These are phyloP conservation scores for Carcinoscorpius rotundicauda DNA, from an alignment of 1,140 invertebrate species.

Conservation along the genomic window DNA sequence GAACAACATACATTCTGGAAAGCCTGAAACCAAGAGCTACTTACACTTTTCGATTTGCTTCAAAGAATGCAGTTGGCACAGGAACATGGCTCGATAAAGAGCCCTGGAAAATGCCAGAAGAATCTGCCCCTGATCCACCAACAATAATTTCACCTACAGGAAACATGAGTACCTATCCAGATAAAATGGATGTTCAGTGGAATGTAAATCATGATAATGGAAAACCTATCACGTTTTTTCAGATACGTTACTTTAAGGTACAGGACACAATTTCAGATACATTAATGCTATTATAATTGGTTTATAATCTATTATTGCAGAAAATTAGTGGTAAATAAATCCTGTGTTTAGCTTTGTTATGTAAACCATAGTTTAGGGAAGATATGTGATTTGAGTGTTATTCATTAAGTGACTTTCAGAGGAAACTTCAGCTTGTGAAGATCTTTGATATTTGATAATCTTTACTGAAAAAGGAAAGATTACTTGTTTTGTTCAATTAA, in stretches of 20 bases:
- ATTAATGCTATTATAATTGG: too few species aligned
- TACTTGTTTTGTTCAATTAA: too few species aligned
- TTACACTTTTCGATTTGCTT: constrained; percentile 73
- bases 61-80: constrained; percentile 64
- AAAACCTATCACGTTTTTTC: constrained; percentile 66
- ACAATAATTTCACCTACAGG: constrained; percentile 16
- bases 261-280: too few species aligned
- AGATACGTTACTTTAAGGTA: constrained; percentile 59
- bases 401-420: too few species aligned
- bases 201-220: constrained; percentile 70
- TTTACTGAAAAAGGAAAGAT: too few species aligned
- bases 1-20: constrained; percentile 47
- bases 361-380: too few species aligned
- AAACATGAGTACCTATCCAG: constrained; percentile 44
- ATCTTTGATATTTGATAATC: too few species aligned
- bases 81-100: constrained; percentile 33
- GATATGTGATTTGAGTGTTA: too few species aligned
- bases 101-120: constrained; percentile 14
- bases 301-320: too few species aligned
- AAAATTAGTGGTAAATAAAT: too few species aligned
- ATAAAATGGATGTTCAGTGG: constrained; percentile 64
- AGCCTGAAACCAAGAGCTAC: constrained; percentile 55
- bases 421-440: too few species aligned
- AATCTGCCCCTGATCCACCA: constrained; percentile 23
- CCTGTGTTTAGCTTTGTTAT: too few species aligned